Conservation (phyloP, 2,113 vertebrate species). For the Notiomystis cincta region DNA sequence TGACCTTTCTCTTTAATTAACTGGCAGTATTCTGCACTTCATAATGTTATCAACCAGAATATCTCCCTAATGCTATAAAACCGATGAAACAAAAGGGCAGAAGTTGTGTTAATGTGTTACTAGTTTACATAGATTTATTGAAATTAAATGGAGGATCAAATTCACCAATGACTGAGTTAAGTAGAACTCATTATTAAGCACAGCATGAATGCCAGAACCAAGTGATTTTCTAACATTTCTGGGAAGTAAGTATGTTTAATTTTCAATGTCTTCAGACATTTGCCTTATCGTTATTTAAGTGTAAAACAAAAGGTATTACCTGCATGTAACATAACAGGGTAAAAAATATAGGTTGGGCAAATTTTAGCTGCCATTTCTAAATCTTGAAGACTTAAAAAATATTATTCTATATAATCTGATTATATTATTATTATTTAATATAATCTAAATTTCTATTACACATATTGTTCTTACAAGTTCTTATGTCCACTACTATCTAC, state of each 20-base stretch:
- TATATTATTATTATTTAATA: neutral
- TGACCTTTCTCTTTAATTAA: neutral
- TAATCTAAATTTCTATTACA: neutral
- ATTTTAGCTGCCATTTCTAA: neutral
- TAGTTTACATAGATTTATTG: neutral
- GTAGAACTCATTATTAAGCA: neutral
- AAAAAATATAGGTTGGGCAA: neutral
- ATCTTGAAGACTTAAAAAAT: neutral
- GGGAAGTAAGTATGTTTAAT: neutral
- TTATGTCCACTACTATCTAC: neutral
- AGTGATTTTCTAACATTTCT: neutral
- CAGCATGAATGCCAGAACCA: neutral
- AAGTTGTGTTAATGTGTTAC: neutral
- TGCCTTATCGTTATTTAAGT: neutral
- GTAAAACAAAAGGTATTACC: neutral
- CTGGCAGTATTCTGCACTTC: neutral
- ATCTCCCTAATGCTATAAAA: neutral
- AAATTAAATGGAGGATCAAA: neutral
- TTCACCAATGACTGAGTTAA: neutral
- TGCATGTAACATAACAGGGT: neutral
- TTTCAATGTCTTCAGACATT: neutral
- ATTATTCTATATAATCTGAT: neutral
- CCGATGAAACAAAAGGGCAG: neutral
- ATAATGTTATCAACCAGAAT: neutral
- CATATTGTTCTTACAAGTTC: neutral